Conservation (phyloP, 2,113 vertebrate genomes). For the Limanda limanda region DNA sequence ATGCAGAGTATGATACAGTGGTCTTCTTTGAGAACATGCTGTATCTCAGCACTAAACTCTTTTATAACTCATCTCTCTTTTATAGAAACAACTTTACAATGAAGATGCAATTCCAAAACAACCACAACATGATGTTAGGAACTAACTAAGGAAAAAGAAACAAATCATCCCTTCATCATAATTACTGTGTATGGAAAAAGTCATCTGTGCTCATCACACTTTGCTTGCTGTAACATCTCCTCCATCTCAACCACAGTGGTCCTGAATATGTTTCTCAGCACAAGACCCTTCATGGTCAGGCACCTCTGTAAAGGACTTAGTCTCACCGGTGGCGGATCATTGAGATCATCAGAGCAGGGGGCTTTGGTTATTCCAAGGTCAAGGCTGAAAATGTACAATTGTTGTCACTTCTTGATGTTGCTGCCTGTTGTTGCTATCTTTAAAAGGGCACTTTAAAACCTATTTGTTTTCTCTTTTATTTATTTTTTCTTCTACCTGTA, state of each 20-base stretch:
- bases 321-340: background rate
- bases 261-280: background rate
- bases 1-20: background rate
- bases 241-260: background rate
- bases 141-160: no score
- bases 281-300: background rate
- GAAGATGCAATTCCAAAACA: background rate
- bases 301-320: background rate
- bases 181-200: background rate
- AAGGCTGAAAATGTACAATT: no score
- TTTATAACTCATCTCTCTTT: background rate
- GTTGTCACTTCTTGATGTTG: no score
- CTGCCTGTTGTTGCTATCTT: no score
- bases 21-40: background rate
- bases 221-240: background rate
- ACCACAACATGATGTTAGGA: background rate
- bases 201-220: background rate
- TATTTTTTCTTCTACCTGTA: no score
- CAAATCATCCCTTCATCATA: background rate
- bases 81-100: background rate
- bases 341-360: background rate
- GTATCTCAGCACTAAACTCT: background rate
- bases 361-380: no score
- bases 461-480: no score
- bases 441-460: no score